Evolutionary conservation across 2,797 vertebrate species (phyloP).

Genomic region (Hypotaenidia okinawae): DNA sequence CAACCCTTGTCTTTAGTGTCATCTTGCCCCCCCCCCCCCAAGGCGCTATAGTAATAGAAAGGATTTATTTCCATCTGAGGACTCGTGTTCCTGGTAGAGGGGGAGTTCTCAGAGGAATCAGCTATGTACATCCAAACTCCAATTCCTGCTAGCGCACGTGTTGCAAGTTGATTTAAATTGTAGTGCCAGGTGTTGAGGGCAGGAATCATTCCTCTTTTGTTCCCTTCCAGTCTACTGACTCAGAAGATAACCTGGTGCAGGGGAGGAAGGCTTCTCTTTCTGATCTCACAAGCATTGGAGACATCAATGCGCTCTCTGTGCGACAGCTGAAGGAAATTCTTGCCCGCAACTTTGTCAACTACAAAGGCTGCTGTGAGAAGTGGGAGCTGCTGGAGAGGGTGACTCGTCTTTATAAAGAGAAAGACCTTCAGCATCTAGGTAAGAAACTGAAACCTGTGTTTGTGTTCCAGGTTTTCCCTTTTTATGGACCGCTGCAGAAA

Average conservation of each 20-base stretch:
- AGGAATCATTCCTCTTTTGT: neutral
- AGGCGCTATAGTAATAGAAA: neutral
- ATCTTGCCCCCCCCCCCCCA: neutral
- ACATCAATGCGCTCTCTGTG: slow-evolving; percentile 89
- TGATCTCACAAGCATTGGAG: slow-evolving; percentile 83
- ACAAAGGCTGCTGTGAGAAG: slow-evolving; percentile 98
- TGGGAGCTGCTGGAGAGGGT: slow-evolving; percentile 97
- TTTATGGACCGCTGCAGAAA: accelerated
- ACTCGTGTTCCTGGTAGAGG: neutral
- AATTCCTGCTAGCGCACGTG: neutral
- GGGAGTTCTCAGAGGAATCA: neutral
- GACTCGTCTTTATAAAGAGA: slow-evolving; percentile 88
- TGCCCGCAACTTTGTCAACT: slow-evolving; percentile 95
- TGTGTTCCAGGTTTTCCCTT: neutral
- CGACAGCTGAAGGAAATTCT: slow-evolving; percentile 96
- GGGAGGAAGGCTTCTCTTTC: slow-evolving; percentile 92
- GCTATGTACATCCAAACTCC: no score
- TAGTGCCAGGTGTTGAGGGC: neutral
- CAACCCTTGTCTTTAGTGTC: neutral
- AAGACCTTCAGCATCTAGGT: slow-evolving; percentile 86
- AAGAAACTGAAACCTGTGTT: accelerated
- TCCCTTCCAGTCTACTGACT: slow-evolving; percentile 81
- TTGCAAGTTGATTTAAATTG: neutral
- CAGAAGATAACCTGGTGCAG: slow-evolving; percentile 81
- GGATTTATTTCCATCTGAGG: neutral